A percentile compares a stretch with the other conserved stretches of the same genome.
These are phyloP conservation scores for Eidolon helvum DNA, from an alignment of 2,113 vertebrate genomes.

Conservation along the genomic window DNA sequence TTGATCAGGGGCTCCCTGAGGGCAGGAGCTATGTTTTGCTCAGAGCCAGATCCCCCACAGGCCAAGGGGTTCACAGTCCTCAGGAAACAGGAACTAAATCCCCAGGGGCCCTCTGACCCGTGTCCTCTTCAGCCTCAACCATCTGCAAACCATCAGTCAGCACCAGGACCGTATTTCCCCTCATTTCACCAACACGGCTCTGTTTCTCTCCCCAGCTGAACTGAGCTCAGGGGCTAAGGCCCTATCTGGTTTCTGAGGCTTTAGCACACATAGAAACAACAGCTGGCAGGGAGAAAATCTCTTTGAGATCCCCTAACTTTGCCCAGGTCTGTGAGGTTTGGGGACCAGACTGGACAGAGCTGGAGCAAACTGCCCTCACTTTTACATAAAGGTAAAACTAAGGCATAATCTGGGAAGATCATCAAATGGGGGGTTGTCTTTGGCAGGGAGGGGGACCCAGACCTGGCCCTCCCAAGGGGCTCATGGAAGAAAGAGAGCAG, in stretches of 20 bases:
- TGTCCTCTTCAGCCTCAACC: background rate
- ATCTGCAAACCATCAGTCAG: constrained; percentile 54
- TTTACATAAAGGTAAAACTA: background rate
- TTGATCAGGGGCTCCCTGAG: background rate
- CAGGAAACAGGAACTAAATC: constrained; percentile 39
- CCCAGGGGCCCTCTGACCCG: background rate
- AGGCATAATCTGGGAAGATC: background rate
- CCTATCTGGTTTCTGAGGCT: background rate
- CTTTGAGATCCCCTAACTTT: too few relatives aligned
- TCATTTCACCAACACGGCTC: background rate
- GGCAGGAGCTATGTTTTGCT: background rate
- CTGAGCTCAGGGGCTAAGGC: background rate
- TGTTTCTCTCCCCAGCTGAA: background rate
- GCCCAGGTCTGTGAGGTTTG: background rate
- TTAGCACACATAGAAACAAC: background rate
- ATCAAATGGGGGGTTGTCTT: background rate
- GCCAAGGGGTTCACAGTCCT: background rate
- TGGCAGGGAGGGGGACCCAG: background rate
- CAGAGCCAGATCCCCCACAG: background rate
- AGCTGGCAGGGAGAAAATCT: background rate
- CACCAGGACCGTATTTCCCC: constrained; percentile 38
- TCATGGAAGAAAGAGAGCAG: background rate
- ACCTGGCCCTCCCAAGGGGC: background rate
- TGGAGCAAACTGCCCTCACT: background rate
- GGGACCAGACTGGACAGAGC: background rate